Percentiles rank a stretch among this genome's conserved stretches.
Conservation (phyloP, 2,888 invertebrate species). For the Proisotoma minuta region DNA sequence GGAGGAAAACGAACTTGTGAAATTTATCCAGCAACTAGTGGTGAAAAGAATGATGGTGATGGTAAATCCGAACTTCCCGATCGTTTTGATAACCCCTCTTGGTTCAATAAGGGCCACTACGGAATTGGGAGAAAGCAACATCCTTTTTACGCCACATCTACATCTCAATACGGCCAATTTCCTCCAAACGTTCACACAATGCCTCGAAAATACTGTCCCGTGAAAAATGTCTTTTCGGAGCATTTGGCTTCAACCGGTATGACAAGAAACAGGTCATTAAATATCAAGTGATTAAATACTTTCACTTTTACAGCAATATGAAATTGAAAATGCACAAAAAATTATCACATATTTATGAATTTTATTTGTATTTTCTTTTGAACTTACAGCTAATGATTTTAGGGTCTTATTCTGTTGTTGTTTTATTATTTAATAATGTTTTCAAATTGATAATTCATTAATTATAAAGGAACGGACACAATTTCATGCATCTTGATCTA, state of each 20-base stretch:
- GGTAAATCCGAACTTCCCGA: constrained; percentile 63
- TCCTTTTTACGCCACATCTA: constrained; percentile 75
- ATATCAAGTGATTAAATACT: constrained; percentile 49
- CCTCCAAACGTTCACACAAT: constrained; percentile 66
- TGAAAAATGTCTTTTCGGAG: constrained; percentile 69
- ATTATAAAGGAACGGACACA: too few relatives aligned
- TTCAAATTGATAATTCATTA: too few relatives aligned
- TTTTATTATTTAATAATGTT: too few relatives aligned
- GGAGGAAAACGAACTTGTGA: not conserved
- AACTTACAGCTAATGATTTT: not conserved
- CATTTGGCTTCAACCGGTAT: constrained; percentile 66
- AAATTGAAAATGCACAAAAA: too few relatives aligned
- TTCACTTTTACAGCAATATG: not conserved
- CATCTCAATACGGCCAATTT: constrained; percentile 77
- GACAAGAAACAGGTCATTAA: constrained; percentile 79
- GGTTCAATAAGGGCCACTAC: constrained; percentile 65
- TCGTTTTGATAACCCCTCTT: constrained; percentile 71
- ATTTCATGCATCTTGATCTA: too few relatives aligned
- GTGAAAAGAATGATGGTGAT: constrained; percentile 58
- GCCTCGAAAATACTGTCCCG: constrained; percentile 67
- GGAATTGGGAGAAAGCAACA: constrained; percentile 61
- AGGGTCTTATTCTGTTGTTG: too few relatives aligned
- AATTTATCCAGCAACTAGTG: too few relatives aligned
- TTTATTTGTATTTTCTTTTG: not conserved
- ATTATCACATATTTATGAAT: constrained; percentile 1